Conservation (phyloP, 2,888 invertebrate genomes). For the Sinopyrophorus schimmeli region DNA sequence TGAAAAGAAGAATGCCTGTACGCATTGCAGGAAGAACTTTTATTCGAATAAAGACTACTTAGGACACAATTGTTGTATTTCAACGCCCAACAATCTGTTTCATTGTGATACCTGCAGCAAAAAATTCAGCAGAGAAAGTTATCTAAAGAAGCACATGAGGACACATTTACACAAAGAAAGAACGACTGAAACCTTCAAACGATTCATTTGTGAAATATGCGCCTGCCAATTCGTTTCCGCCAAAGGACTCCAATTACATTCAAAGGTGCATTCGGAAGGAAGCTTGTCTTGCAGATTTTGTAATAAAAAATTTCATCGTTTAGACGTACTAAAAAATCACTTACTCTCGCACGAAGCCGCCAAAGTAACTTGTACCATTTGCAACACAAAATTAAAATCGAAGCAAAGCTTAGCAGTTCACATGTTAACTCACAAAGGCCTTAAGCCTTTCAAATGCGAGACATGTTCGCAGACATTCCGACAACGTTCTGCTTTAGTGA, state of each 20-base stretch:
- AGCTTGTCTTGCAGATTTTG: conserved; percentile 37
- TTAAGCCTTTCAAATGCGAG: conserved; percentile 39
- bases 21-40: conserved; percentile 42
- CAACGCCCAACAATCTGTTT: too few species aligned
- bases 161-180: conserved; percentile 34
- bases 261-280: conserved; percentile 47
- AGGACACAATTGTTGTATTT: conserved; percentile 45
- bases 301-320: conserved; percentile 39
- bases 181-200: conserved; percentile 17
- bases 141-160: conserved; percentile 44
- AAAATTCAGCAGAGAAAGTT: conserved; percentile 39
- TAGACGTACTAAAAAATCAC: conserved; percentile 35
- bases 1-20: conserved; percentile 42
- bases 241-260: conserved; percentile 56
- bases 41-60: conserved; percentile 39
- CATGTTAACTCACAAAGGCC: conserved; percentile 17
- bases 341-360: conserved; percentile 26
- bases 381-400: conserved; percentile 21
- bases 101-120: conserved; percentile 45
- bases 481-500: conserved; percentile 33
- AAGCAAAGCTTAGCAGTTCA: conserved; percentile 11
- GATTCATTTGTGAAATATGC: conserved; percentile 56
- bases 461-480: conserved; percentile 37
- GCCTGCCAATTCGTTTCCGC: conserved; percentile 53
- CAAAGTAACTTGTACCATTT: conserved; percentile 20